A percentile compares a stretch with the other conserved stretches of the same genome.
Conservation (phyloP, 1,140 invertebrate species). For the Diabrotica undecimpunctata region DNA sequence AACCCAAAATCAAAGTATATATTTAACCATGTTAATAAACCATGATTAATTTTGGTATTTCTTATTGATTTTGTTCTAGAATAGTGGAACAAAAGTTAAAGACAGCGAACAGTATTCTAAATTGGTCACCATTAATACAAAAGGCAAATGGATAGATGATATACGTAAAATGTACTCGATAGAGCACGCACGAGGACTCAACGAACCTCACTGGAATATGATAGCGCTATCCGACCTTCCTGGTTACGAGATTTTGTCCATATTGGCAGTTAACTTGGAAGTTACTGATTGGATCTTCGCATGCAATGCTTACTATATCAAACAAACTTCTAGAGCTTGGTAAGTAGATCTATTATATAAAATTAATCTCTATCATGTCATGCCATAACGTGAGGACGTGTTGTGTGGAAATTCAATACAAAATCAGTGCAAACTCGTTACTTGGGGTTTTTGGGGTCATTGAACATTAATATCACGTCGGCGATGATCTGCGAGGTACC, state of each 20-base stretch:
- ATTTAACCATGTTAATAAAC: no score
- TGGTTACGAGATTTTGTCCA: slow-evolving; percentile 53
- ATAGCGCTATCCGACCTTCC: slow-evolving; percentile 54
- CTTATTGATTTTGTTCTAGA: slow-evolving; percentile 23
- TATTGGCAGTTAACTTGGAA: slow-evolving; percentile 61
- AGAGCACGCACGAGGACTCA: slow-evolving; percentile 40
- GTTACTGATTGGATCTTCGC: slow-evolving; percentile 69
- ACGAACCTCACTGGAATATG: slow-evolving; percentile 54
- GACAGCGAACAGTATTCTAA: slow-evolving; percentile 26
- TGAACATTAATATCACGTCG: no score
- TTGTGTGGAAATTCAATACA: no score
- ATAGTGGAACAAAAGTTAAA: slow-evolving; percentile 39
- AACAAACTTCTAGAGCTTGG: slow-evolving; percentile 59
- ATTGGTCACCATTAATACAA: slow-evolving; percentile 24
- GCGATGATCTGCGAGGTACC: no score
- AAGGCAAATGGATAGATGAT: slow-evolving; percentile 52
- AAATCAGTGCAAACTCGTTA: no score
- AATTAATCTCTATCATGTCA: neutral
- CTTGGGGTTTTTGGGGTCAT: no score
- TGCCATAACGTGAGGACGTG: neutral
- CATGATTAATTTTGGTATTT: no score
- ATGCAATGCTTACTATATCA: slow-evolving; percentile 57
- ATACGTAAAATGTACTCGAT: slow-evolving; percentile 48
- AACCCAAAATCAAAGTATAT: no score
- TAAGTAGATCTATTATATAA: slow-evolving; percentile 44